phyloP scores from a whole-genome alignment of 2,888 invertebrate species.

The Aspidiotus destructor region DNA sequence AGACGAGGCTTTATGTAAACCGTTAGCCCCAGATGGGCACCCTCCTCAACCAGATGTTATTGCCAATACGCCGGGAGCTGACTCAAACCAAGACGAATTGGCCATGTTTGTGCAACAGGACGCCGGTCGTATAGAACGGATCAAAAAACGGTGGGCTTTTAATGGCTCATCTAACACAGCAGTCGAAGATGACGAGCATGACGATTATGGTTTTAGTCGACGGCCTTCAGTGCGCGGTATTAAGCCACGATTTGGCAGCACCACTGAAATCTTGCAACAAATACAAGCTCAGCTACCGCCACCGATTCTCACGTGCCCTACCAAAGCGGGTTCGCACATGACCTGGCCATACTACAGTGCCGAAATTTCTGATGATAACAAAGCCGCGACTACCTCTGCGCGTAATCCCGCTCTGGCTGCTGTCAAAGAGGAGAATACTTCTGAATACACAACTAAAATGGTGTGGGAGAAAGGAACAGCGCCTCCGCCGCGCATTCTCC shows the following conservation, averaged over 20 bases:
- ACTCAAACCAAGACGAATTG: constrained; percentile 53
- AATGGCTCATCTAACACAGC: constrained; percentile 44
- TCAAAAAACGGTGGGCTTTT: constrained; percentile 58
- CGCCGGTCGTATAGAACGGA: constrained; percentile 68
- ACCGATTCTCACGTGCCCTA: constrained; percentile 36
- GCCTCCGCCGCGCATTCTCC: constrained; percentile 4
- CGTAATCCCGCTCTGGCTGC: constrained; percentile 12
- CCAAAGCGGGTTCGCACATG: constrained; percentile 42
- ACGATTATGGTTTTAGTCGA: constrained; percentile 80
- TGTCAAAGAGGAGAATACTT: background rate
- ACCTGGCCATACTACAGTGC: constrained; percentile 58
- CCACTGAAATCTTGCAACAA: constrained; percentile 69
- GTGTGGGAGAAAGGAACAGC: constrained; percentile 22
- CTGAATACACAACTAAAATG: constrained; percentile 24
- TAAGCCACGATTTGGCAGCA: constrained; percentile 73
- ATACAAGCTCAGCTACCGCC: constrained; percentile 47
- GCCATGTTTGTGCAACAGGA: constrained; percentile 77
- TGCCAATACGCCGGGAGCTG: constrained; percentile 51
- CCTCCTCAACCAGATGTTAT: constrained; percentile 57
- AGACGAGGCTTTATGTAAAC: constrained; percentile 50
- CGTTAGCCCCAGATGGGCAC: constrained; percentile 20
- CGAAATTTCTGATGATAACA: constrained; percentile 21
- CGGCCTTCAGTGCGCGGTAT: constrained; percentile 83
- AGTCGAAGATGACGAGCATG: constrained; percentile 61
- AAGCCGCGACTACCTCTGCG: constrained; percentile 24